Evolutionary conservation across 2,888 invertebrate genomes (phyloP).

Genomic region (Philaethria dido): DNA sequence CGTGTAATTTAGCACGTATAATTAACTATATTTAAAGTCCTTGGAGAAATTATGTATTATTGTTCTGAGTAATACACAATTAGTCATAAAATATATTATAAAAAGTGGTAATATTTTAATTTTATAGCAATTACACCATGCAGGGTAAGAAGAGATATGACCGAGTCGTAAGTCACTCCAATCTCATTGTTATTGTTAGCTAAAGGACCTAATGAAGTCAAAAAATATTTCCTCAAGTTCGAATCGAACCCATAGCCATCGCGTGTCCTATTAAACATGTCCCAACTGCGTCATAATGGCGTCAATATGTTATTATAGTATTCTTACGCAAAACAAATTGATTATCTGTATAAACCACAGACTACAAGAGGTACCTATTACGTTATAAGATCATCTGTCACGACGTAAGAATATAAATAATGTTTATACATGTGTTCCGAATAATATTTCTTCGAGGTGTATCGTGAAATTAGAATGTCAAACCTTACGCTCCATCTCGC

Average conservation of each 20-base stretch:
- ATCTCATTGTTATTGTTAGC: too few relatives aligned
- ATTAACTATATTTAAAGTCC: not conserved
- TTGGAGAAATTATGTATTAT: not conserved
- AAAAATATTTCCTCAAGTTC: not conserved
- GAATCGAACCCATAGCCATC: not conserved
- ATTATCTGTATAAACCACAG: not conserved
- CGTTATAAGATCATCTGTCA: conserved; percentile 3
- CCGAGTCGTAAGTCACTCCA: too few relatives aligned
- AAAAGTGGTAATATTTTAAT: not conserved
- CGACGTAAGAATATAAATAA: conserved; percentile 26
- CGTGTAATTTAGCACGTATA: not conserved
- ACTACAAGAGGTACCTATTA: not conserved
- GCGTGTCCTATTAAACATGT: not conserved
- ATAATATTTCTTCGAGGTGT: conserved; percentile 24
- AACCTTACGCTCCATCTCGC: conserved; percentile 35
- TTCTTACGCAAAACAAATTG: not conserved
- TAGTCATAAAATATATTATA: not conserved
- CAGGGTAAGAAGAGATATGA: too few relatives aligned
- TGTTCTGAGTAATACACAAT: not conserved
- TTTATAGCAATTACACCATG: not conserved
- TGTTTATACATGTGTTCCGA: conserved; percentile 21
- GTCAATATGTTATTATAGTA: not conserved
- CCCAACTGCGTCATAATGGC: not conserved
- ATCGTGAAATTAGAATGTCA: conserved; percentile 38
- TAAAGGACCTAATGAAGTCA: too few relatives aligned